Conservation (phyloP, 2,888 invertebrate genomes). For the Kuschelorhynchus macadamiae region DNA sequence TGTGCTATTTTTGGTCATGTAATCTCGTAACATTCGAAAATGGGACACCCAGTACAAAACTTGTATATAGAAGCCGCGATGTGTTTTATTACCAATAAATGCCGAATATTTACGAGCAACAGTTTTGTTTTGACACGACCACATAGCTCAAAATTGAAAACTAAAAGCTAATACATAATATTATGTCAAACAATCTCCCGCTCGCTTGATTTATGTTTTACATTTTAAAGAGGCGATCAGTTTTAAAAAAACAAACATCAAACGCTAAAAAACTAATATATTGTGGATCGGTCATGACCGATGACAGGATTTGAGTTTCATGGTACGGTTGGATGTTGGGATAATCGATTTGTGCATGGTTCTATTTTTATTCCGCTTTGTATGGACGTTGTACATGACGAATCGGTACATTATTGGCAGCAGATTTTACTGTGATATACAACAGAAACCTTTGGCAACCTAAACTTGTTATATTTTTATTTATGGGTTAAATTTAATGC, state of each 20-base stretch:
- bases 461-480: no score
- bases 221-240: background rate
- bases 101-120: conserved; percentile 24
- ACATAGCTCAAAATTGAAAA: conserved; percentile 23
- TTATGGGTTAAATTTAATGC: no score
- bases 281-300: background rate
- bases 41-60: no score
- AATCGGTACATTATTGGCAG: no score
- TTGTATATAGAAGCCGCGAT: no score
- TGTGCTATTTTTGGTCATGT: no score
- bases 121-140: conserved; percentile 33
- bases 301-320: background rate
- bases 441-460: no score
- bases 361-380: no score
- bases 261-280: background rate
- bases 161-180: conserved; percentile 5
- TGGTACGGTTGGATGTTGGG: background rate
- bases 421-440: no score
- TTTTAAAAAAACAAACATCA: background rate
- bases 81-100: conserved; percentile 33
- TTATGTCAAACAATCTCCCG: conserved; percentile 6
- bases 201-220: background rate
- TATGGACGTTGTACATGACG: no score
- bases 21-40: no score
- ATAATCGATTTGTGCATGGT: no score